A percentile compares a stretch with the other conserved stretches of the same genome.
These are phyloP conservation scores for Plodia interpunctella DNA, from an alignment of 1,140 invertebrate genomes.

Conservation along the genomic window DNA sequence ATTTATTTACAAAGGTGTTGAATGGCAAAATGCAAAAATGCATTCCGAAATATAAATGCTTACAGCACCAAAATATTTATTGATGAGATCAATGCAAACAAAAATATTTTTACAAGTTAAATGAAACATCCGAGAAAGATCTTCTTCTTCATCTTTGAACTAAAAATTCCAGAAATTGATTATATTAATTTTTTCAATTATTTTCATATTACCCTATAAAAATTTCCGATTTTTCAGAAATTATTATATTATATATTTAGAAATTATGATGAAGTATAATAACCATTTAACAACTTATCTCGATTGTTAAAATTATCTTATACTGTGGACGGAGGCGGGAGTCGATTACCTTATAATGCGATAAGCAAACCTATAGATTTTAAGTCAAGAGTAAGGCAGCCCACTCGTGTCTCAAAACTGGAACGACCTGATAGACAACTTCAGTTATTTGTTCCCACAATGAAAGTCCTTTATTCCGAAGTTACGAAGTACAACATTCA, in stretches of 20 bases:
- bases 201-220: no score
- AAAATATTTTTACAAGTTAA: background rate
- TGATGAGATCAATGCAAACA: background rate
- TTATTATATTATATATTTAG: no score
- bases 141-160: no score
- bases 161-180: no score
- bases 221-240: no score
- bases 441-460: conserved; percentile 15
- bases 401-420: conserved; percentile 17
- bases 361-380: background rate
- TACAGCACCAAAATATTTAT: conserved; percentile 17
- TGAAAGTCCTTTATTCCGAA: conserved; percentile 13
- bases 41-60: conserved; percentile 24
- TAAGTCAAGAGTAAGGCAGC: conserved; percentile 13
- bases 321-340: background rate
- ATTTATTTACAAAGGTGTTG: conserved; percentile 22
- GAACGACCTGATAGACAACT: conserved; percentile 16
- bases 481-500: background rate
- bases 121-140: background rate
- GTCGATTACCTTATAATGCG: conserved; percentile 4
- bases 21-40: conserved; percentile 26
- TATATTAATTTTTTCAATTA: no score
- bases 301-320: no score
- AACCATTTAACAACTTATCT: no score
- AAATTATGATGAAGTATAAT: no score